Base-by-base conservation (phyloP, 2,888 invertebrate species). In the Agonopterix subpropinquella region DNA sequence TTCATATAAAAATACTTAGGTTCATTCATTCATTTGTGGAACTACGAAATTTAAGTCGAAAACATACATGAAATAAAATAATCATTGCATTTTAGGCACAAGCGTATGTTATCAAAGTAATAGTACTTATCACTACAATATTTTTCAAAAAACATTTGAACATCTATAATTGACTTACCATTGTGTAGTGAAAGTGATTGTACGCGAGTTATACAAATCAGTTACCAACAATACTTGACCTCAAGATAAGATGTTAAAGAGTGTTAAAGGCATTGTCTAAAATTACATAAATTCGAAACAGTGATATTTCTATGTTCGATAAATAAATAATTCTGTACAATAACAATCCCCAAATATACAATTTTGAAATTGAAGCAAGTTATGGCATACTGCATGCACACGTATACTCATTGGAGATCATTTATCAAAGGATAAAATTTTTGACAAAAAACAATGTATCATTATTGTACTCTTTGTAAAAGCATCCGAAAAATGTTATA, bases 401-500 rank as follows among this genome's bases (percentile, higher is more conserved):
- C 62, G 69, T 68, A 76, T 67, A 74, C 74, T 76, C 72, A 54
- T 56, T 57, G 58, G 83, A 82, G 85, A 83, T 83, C 85, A 82
- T 66, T 42, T 77, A 77, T 80, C 73, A 77, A 28, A 28, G 28
- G 28, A 80, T 81, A 79, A 79, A 79, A 74, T 73, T 78, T 67
- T 66, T 69, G 67, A 78, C 73, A 70, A 76, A 77, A 78, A 71
- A 80, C 70, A 64, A 66, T 67, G 58, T 69, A 69, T 70, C 70
- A 73, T 77, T 80, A 83, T 87, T 83, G 84, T 85, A 85, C 82
- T 79, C 52, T 49, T 75, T 65, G 68, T 57, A 65, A 64, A 63
- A 61, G 73, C 86, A 81, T 83, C 79, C 83, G 83, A 65, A 77
- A 83, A 84, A 85, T 85, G 85, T 84, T 85, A 80, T 62, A 70